Base-by-base conservation (phyloP, 2,888 invertebrate genomes). In the Phymatocera aterrima region DNA sequence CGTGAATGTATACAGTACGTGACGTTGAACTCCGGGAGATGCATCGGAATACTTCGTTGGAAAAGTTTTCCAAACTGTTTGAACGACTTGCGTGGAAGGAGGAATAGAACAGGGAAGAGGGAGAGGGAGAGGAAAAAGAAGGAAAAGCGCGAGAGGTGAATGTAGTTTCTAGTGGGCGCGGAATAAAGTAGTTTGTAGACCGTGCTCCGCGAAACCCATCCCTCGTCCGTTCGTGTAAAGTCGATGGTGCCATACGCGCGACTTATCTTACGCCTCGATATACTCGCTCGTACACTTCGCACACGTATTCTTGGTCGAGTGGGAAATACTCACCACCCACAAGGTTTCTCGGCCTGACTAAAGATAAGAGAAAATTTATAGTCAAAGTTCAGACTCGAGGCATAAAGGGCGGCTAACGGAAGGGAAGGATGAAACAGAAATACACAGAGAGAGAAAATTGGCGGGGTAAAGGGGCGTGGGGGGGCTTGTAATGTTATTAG, bases 401-500 rank as follows among this genome's bases (percentile, higher is more conserved):
- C 78, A 74, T 74, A 74, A 78, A 74, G 78, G 74, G 78, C 72
- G 43, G 46, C 78, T 34, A 74, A 78, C 43, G 74, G 78, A 61
- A 74, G 72, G 78, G n/a, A n/a, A n/a, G n/a, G 78, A 78, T 78
- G 74, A 78, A 78, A 72, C 72, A 78, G 78, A 78, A 78, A 78
- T 78, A 78, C 74, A 78, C 78, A 74, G 78, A 28, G 78, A 18
- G 74, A 74, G 74, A n/a, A n/a, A n/a, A n/a, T n/a, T n/a, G n/a
- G n/a, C n/a, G n/a, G n/a, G n/a, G n/a, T n/a, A n/a, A n/a, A n/a
- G n/a, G n/a, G n/a, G n/a, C n/a, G n/a, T n/a, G n/a, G 43, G n/a
- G 72, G 57, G 46, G 78, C 37, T 74, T 75, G 80, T 81, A 84
- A 81, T 81, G 81, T 80, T 81, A 81, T 83, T 79, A 77, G 79